Evolutionary conservation across 1,140 invertebrate genomes (phyloP).

Genomic region (Aphelinus certus): DNA sequence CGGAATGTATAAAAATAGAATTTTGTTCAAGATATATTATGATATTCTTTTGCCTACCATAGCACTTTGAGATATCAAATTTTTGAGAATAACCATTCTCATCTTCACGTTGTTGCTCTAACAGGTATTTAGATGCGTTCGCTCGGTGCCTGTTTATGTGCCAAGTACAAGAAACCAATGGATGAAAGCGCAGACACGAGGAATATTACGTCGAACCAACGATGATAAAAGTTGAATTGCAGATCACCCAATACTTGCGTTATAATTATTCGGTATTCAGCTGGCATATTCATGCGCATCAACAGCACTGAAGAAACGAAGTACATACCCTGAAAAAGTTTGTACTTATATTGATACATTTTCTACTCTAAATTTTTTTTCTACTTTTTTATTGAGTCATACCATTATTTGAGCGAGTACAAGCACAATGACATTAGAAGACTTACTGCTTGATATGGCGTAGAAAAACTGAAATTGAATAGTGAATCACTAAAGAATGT

Average conservation of each 20-base stretch:
- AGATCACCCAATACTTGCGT: conserved; percentile 97
- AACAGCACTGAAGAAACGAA: conserved; percentile 98
- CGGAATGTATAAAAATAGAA: conserved; percentile 38
- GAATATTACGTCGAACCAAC: conserved; percentile 99
- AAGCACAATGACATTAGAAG: conserved; percentile 97
- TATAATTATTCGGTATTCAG: conserved; percentile 96
- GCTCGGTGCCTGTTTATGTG: conserved; percentile 82
- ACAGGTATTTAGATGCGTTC: conserved; percentile 56
- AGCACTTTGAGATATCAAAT: not conserved
- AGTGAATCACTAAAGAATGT: not conserved
- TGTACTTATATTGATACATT: conserved; percentile 9
- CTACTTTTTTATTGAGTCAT: conserved; percentile 40
- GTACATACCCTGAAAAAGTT: conserved; percentile 90
- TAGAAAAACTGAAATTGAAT: conserved; percentile 92
- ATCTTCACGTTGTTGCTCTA: conserved; percentile 28
- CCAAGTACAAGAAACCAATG: conserved; percentile 94
- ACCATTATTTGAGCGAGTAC: conserved; percentile 98
- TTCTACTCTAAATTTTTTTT: too few relatives aligned
- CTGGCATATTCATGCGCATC: conserved; percentile 99
- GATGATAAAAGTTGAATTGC: conserved; percentile 99
- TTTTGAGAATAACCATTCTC: conserved; percentile 43
- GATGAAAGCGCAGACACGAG: conserved; percentile 95
- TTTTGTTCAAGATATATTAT: conserved; percentile 17
- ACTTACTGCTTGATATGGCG: conserved; percentile 99
- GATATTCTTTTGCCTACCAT: not conserved